phyloP scores from a whole-genome alignment of 2,113 vertebrate genomes.

The Urocynchramus pylzowi region DNA sequence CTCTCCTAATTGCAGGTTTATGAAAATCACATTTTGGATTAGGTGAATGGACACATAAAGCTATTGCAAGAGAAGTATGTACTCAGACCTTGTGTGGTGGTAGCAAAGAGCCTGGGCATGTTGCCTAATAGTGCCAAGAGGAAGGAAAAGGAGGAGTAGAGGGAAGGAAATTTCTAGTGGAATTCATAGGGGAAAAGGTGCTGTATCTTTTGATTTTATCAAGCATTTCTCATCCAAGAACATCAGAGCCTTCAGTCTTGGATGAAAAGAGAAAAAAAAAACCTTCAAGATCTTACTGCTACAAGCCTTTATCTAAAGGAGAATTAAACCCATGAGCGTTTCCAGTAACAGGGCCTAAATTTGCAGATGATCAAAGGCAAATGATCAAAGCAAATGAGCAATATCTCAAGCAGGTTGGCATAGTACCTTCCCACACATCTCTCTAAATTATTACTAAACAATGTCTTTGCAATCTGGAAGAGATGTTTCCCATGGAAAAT shows the following conservation, averaged over 20 bases:
- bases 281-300: neutral
- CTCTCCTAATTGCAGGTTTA: neutral
- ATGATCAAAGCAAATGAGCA: constrained; percentile 42
- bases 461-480: neutral
- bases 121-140: neutral
- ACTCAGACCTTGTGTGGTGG: neutral
- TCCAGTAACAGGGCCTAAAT: neutral
- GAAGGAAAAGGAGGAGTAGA: neutral
- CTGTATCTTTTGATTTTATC: neutral
- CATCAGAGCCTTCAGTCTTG: neutral
- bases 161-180: neutral
- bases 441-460: constrained; percentile 22
- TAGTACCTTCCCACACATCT: neutral
- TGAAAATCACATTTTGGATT: neutral
- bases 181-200: neutral
- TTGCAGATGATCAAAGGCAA: constrained; percentile 47
- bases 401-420: neutral
- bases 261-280: constrained; percentile 5
- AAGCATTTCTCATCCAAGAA: neutral
- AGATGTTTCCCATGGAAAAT: neutral
- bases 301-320: constrained; percentile 4
- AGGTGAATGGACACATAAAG: neutral
- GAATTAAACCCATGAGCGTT: constrained; percentile 11
- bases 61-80: neutral
- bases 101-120: neutral